Conservation (phyloP, 2,113 vertebrate genomes). For the Arvicanthis niloticus region DNA sequence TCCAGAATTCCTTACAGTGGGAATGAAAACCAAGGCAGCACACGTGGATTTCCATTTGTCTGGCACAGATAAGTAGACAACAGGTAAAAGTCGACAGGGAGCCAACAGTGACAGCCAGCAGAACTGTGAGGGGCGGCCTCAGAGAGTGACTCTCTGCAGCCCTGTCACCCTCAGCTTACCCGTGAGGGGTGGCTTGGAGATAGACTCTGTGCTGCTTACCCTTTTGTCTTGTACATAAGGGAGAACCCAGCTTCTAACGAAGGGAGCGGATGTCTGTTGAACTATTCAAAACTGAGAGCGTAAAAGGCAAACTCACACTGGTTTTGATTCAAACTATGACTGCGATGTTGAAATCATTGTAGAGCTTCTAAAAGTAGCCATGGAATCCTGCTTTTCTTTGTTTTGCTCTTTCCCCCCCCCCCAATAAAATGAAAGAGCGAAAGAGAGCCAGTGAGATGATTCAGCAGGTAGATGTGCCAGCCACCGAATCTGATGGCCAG, state of each 20-base stretch:
- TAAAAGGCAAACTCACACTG: not conserved
- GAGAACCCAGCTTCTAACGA: not conserved
- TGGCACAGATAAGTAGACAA: not conserved
- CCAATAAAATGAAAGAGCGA: not conserved
- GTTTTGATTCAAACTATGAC: not conserved
- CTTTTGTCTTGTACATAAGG: not conserved
- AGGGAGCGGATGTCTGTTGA: not conserved
- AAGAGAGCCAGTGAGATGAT: too few relatives aligned
- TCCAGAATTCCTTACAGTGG: not conserved
- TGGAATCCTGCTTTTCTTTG: not conserved
- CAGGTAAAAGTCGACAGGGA: not conserved
- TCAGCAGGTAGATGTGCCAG: not conserved
- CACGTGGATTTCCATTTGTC: not conserved
- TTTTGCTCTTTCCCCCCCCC: not conserved
- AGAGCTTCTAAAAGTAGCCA: not conserved
- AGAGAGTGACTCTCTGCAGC: rapidly evolving
- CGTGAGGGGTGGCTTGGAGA: not conserved
- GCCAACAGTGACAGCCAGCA: rapidly evolving
- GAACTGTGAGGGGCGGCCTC: not conserved
- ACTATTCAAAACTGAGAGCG: not conserved
- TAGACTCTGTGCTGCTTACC: rapidly evolving
- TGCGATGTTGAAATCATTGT: not conserved
- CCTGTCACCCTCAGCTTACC: rapidly evolving
- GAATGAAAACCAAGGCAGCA: not conserved
- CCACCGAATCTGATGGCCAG: not conserved